These are phyloP conservation scores for Sphaerophoria taeniata DNA, from an alignment of 2,888 invertebrate genomes.

Conservation along the genomic window DNA sequence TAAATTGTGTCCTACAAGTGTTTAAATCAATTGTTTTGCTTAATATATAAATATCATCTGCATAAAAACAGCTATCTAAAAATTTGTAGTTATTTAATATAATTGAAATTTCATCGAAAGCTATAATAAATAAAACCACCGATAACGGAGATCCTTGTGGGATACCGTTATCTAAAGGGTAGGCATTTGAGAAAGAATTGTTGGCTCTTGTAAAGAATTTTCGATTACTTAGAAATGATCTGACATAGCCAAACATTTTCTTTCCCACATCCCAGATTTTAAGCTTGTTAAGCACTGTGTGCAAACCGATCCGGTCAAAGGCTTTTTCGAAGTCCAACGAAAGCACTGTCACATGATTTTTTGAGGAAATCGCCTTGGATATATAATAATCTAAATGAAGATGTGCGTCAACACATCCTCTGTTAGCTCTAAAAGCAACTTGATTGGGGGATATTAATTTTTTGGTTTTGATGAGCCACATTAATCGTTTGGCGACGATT, in stretches of 20 bases:
- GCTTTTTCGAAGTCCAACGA: neutral
- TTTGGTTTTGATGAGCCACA: neutral
- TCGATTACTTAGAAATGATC: too few species aligned
- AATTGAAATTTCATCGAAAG: too few species aligned
- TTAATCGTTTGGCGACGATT: neutral
- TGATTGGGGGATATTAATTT: neutral
- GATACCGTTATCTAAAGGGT: too few species aligned
- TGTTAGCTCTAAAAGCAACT: neutral
- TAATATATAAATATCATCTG: neutral
- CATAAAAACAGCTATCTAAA: constrained; percentile 8
- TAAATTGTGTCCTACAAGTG: neutral
- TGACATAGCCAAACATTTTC: too few species aligned
- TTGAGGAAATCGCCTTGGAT: neutral
- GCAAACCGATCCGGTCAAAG: neutral
- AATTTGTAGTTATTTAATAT: neutral
- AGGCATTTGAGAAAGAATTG: too few species aligned
- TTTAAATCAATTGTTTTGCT: neutral
- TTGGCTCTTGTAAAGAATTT: too few species aligned
- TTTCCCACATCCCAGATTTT: too few species aligned
- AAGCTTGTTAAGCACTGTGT: neutral
- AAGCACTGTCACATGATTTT: neutral
- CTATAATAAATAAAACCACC: too few species aligned
- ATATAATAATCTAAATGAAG: neutral
- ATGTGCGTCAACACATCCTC: neutral
- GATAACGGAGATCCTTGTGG: too few species aligned